Evolutionary conservation across 1,140 invertebrate species (phyloP).

Genomic region (Aphaenogaster rudis): DNA sequence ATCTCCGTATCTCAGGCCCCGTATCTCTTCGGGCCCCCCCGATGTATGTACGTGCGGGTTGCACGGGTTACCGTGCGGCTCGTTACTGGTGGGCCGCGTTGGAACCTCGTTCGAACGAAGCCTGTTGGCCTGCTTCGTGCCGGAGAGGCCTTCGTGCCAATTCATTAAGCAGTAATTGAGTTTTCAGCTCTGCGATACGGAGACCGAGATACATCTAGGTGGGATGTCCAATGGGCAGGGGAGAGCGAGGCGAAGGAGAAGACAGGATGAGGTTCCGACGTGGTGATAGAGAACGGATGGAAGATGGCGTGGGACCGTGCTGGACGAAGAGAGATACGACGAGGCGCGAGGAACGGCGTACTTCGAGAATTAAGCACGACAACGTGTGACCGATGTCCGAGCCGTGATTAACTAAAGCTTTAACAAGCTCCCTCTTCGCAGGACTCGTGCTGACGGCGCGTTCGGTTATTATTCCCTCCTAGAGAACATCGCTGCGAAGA

Average conservation of each 20-base stretch:
- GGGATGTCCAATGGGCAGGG: constrained; percentile 71
- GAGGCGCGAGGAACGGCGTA: constrained; percentile 66
- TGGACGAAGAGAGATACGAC: constrained; percentile 57
- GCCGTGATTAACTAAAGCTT: constrained; percentile 84
- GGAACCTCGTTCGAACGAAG: constrained; percentile 29
- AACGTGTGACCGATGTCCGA: constrained; percentile 84
- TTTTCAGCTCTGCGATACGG: constrained; percentile 84
- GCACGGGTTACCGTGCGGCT: constrained; percentile 76
- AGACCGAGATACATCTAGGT: constrained; percentile 82
- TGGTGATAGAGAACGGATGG: constrained; percentile 63
- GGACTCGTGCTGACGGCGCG: constrained; percentile 26
- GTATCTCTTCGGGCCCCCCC: constrained; percentile 53
- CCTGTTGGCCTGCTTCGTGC: constrained; percentile 47
- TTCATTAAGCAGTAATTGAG: constrained; percentile 86
- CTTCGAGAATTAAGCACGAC: constrained; percentile 83
- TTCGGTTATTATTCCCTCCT: constrained; percentile 50
- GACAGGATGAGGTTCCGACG: constrained; percentile 51
- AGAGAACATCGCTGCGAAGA: constrained; percentile 17
- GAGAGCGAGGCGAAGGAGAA: constrained; percentile 28
- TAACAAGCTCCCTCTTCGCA: constrained; percentile 79
- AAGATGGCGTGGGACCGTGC: constrained; percentile 51
- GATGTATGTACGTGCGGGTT: constrained; percentile 55
- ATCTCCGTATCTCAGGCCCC: constrained; percentile 72
- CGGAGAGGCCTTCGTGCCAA: constrained; percentile 74
- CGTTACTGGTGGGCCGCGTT: constrained; percentile 77